Conservation (phyloP, 2,113 vertebrate genomes). For the Lophochroa leadbeateri region DNA sequence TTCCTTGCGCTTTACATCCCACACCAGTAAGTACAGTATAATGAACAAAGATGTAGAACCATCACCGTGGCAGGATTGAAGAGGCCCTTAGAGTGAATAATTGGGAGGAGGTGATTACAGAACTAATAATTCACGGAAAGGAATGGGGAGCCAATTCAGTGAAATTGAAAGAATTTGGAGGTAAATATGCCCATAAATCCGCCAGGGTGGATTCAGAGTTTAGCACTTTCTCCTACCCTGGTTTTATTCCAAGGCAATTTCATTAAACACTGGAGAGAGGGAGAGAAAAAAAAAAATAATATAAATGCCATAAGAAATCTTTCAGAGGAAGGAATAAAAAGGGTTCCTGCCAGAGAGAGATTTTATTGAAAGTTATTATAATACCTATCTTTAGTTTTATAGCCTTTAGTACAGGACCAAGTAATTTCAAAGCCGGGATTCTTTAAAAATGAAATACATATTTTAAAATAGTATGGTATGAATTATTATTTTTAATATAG, state of each 20-base stretch:
- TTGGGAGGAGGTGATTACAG: constrained; percentile 72
- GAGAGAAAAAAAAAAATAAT: constrained; percentile 62
- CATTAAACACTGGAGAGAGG: constrained; percentile 65
- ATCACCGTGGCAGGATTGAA: constrained; percentile 48
- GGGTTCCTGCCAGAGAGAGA: constrained; percentile 58
- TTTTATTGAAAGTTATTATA: constrained; percentile 80
- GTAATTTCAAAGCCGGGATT: constrained; percentile 70
- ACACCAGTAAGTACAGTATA: constrained; percentile 24
- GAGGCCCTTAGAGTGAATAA: constrained; percentile 70
- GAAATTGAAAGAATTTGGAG: constrained; percentile 64
- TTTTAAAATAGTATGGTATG: constrained; percentile 66
- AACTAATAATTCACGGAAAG: constrained; percentile 65
- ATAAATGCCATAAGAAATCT: constrained; percentile 73
- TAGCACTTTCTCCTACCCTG: constrained; percentile 61
- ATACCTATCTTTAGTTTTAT: constrained; percentile 77
- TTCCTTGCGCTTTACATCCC: neutral
- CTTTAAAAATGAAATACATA: constrained; percentile 71
- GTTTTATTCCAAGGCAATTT: constrained; percentile 75
- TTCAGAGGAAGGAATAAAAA: constrained; percentile 73
- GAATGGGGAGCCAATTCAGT: constrained; percentile 59
- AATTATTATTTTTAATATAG: constrained; percentile 74
- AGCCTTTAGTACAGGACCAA: constrained; percentile 64
- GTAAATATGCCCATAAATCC: constrained; percentile 75
- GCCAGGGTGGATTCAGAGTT: constrained; percentile 51
- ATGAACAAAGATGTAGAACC: constrained; percentile 62